These are phyloP conservation scores for Sinocyclocheilus grahami DNA, from an alignment of 2,113 vertebrate species.

Conservation along the genomic window DNA sequence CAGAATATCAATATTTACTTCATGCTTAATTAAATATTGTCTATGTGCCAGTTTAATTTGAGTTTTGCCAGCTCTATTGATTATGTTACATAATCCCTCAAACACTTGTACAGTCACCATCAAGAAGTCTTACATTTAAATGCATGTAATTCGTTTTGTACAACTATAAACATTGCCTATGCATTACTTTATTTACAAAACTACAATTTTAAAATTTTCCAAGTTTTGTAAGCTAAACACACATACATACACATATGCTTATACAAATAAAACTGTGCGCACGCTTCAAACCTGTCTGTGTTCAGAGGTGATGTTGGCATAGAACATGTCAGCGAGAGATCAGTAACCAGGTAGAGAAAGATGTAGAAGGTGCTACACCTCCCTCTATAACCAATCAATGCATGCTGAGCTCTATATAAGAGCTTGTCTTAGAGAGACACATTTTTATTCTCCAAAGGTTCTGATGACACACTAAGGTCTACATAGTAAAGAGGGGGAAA, in stretches of 20 bases:
- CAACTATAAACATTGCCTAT: background rate
- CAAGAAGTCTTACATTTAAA: background rate
- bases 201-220: too few relatives aligned
- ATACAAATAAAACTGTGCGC: background rate
- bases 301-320: background rate
- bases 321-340: constrained; percentile 8
- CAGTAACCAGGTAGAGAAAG: background rate
- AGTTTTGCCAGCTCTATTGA: constrained; percentile 5
- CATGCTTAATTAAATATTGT: too few relatives aligned
- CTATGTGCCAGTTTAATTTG: too few relatives aligned
- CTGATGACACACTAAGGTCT: background rate
- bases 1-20: background rate
- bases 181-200: background rate
- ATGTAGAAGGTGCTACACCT: constrained; percentile 63
- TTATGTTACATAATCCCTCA: background rate
- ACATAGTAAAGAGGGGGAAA: background rate
- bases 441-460: constrained; percentile 36
- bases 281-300: background rate
- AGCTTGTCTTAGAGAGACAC: constrained; percentile 10
- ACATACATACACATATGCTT: background rate
- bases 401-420: constrained; percentile 65
- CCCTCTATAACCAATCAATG: constrained; percentile 70
- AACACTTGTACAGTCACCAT: background rate
- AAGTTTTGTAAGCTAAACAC: background rate
- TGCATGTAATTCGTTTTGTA: background rate